Base-by-base conservation (phyloP, 2,797 vertebrate genomes). In the Cyprinodon diabolis region DNA sequence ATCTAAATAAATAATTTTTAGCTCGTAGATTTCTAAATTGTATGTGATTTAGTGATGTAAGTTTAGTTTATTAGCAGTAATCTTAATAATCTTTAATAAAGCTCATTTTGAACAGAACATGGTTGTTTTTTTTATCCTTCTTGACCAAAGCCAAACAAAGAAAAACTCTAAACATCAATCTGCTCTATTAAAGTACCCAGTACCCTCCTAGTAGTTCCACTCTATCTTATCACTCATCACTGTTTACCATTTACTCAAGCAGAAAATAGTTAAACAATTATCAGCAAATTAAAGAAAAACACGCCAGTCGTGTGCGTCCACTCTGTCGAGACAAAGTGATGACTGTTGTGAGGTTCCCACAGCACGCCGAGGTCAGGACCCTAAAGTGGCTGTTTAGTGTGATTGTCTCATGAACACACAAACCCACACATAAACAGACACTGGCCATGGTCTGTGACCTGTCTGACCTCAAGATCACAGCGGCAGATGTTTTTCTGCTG, bases 401-500 rank as follows among this genome's bases (percentile, higher is more conserved):
- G 74, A 77, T 73, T 69, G 57, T 76, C 78, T 86, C 84, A 74
- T 86, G 84, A 84, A 91, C 72, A 66, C 76, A 43, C n/a, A 71
- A 49, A 68, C 55, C 58, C 57, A 47, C 55, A 35, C 19, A 62
- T 66, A 76, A 72, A 74, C 74, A 76, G 68, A 74, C 81, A 79
- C 56, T 67, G 79, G 86, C 81, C 87, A 45, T 77, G 80, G 84
- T 91, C 84, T 68, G 25, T 80, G 66, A 93, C 90, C 87, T 84
- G 62, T 70, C 51, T 90, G 89, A 92, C 90, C 91, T 71, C 35
- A 4, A 60, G 77, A 90, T 85, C 77, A 81, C 58, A 37, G 66
- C 72, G 84, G 74, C 83, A 90, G 85, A 87, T 87, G 90, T 93
- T 93, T 92, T 91, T 93, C 92, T 94, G 89, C 93, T 91, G 90